phyloP scores from a whole-genome alignment of 2,113 vertebrate genomes.

The Polypterus senegalus region DNA sequence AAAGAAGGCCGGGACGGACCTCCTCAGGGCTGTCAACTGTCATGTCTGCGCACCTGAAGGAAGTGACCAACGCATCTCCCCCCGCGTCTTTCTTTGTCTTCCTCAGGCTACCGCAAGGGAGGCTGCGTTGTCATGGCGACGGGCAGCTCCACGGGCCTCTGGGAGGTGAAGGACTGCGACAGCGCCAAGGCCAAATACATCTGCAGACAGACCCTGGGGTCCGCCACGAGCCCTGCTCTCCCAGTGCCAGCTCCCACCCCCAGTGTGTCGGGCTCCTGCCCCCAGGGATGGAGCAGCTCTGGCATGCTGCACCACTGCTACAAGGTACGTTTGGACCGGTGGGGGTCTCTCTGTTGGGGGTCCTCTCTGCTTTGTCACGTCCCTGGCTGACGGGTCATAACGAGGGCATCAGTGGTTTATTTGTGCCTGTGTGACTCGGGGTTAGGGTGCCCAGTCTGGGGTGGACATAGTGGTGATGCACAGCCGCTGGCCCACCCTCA shows the following conservation, averaged over 20 bases:
- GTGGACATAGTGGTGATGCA: no score
- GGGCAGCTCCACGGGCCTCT: constrained; percentile 70
- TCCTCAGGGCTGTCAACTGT: not conserved
- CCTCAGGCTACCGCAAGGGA: constrained; percentile 52
- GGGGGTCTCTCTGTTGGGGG: no score
- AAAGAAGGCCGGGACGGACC: not conserved
- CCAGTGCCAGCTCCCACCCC: constrained; percentile 67
- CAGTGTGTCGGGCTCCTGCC: constrained; percentile 68
- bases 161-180: constrained; percentile 76
- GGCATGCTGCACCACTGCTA: constrained; percentile 77
- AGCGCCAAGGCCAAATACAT: constrained; percentile 76
- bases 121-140: constrained; percentile 84
- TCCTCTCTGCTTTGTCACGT: no score
- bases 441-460: no score
- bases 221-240: constrained; percentile 58
- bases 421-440: no score
- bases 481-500: no score
- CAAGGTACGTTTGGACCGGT: constrained; percentile 52
- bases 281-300: constrained; percentile 67
- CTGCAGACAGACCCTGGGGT: constrained; percentile 75
- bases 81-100: constrained; percentile 4
- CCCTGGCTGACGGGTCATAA: no score
- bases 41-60: not conserved
- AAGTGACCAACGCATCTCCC: not conserved
- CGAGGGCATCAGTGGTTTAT: no score